Conservation (phyloP, 2,888 invertebrate species). For the Noctua fimbriata region DNA sequence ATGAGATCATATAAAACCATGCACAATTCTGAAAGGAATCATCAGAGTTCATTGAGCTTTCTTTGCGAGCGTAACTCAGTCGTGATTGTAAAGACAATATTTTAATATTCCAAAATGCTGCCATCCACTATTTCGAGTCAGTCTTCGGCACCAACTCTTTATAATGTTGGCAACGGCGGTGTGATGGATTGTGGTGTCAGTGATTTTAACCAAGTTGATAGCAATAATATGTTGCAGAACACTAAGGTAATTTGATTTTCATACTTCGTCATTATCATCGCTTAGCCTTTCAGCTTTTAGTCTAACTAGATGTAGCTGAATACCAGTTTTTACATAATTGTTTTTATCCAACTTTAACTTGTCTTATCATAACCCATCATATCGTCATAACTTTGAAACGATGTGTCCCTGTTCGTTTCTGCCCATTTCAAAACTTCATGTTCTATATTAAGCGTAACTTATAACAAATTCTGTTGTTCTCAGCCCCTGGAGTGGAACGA, state of each 20-base stretch:
- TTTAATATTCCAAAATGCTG: conserved; percentile 59
- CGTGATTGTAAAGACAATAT: neutral
- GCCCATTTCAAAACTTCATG: too few species aligned
- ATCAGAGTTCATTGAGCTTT: conserved; percentile 73
- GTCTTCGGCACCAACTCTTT: conserved; percentile 37
- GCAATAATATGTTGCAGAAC: conserved; percentile 54
- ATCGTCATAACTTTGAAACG: neutral
- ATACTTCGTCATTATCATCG: neutral
- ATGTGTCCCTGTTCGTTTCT: neutral
- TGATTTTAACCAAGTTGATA: conserved; percentile 69
- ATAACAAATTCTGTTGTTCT: conserved; percentile 51
- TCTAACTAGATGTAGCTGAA: neutral
- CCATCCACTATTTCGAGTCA: conserved; percentile 55
- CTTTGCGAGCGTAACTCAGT: conserved; percentile 57
- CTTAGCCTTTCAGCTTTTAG: neutral
- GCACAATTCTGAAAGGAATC: conserved; percentile 68
- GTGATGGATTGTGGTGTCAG: neutral
- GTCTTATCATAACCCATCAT: neutral
- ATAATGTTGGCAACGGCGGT: conserved; percentile 37
- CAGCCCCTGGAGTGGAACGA: conserved; percentile 72
- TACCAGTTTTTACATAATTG: neutral
- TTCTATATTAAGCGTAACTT: neutral
- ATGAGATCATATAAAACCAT: conserved; percentile 76
- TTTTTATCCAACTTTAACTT: neutral
- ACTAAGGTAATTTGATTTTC: conserved; percentile 68